These are phyloP conservation scores for Chloroceryle aenea DNA, from an alignment of 2,113 vertebrate genomes.

Conservation along the genomic window DNA sequence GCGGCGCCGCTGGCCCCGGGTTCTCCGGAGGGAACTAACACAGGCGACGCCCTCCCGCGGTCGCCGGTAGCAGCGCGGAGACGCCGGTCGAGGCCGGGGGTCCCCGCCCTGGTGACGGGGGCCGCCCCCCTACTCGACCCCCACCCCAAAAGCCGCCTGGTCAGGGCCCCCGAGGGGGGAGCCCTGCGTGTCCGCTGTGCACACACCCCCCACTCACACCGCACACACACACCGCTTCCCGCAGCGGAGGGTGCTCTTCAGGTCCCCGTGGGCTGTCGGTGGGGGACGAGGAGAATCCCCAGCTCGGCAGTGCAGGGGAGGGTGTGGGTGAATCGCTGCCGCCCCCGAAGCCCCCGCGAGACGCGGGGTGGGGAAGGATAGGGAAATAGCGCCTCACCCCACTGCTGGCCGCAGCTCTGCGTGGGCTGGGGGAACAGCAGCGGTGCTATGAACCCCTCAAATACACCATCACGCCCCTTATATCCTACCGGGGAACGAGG, in stretches of 20 bases:
- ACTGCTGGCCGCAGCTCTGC: neutral
- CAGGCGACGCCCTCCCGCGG: constrained; percentile 84
- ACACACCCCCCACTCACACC: too few species aligned
- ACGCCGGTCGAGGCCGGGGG: neutral
- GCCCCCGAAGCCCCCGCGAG: too few species aligned
- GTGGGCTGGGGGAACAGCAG: neutral
- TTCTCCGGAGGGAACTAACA: constrained; percentile 82
- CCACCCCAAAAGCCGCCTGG: neutral
- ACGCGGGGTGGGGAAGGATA: too few species aligned
- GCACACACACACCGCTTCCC: too few species aligned
- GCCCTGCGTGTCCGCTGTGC: neutral
- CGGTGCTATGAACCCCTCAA: neutral
- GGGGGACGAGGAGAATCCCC: neutral
- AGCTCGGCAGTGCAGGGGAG: neutral
- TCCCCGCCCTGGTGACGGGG: neutral
- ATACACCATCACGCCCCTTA: neutral
- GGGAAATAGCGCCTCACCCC: neutral
- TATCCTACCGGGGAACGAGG: neutral
- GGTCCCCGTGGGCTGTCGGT: neutral
- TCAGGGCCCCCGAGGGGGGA: neutral
- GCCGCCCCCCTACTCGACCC: neutral
- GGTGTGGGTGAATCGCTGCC: neutral
- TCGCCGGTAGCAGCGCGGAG: constrained; percentile 21
- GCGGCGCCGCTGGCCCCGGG: neutral
- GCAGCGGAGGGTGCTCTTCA: neutral